Conservation (phyloP, 2,888 invertebrate species). For the Heteromurus nitidus region DNA sequence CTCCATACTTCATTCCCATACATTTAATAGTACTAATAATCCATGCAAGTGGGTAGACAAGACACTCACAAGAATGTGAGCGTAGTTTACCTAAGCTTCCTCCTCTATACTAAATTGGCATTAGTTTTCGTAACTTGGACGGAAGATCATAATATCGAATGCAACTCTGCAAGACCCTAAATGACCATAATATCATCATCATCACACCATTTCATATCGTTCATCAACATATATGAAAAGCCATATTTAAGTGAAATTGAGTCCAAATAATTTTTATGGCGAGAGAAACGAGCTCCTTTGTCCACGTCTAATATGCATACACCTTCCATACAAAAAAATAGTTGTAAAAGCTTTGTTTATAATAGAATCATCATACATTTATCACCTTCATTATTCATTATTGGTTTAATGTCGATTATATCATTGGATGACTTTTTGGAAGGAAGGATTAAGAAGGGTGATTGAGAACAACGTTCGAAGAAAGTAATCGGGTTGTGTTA, state of each 20-base stretch:
- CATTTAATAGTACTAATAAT: neutral
- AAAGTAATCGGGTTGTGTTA: neutral
- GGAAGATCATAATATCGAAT: too few species aligned
- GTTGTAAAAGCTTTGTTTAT: neutral
- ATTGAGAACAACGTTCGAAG: too few species aligned
- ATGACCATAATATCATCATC: too few species aligned
- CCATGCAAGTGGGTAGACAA: neutral
- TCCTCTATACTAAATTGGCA: neutral
- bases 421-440: too few species aligned
- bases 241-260: constrained; percentile 12
- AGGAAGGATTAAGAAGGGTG: too few species aligned
- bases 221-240: constrained; percentile 22
- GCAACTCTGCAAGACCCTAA: too few species aligned
- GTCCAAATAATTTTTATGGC: constrained; percentile 23
- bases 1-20: neutral
- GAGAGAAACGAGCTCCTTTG: neutral
- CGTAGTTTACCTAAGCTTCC: neutral
- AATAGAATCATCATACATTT: neutral
- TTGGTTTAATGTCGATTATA: neutral
- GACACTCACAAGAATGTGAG: too few species aligned
- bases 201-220: constrained; percentile 8
- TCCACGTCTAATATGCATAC: neutral
- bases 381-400: neutral
- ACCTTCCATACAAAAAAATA: neutral
- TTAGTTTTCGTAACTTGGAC: too few species aligned